These are phyloP conservation scores for Alauda arvensis DNA, from an alignment of 2,797 vertebrate genomes.

Conservation along the genomic window DNA sequence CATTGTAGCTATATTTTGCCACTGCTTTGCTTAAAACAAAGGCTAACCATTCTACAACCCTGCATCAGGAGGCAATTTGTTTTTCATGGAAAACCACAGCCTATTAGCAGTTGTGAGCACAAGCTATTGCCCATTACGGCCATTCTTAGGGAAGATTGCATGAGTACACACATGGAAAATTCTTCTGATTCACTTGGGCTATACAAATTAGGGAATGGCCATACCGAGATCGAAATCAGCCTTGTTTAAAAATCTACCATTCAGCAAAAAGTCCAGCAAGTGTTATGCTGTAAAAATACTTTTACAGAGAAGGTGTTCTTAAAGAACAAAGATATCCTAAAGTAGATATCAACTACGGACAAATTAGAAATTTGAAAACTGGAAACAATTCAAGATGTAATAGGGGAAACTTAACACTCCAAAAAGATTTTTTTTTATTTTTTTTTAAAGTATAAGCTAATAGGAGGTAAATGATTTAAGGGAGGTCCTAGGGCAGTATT, in stretches of 20 bases:
- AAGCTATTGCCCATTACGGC: slow-evolving; percentile 14
- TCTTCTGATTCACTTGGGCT: not conserved
- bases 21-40: not conserved
- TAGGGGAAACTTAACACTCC: not conserved
- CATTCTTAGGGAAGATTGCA: not conserved
- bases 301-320: not conserved
- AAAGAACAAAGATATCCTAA: not conserved
- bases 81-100: slow-evolving; percentile 24
- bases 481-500: not conserved
- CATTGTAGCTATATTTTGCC: not conserved
- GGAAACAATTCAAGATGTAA: not conserved
- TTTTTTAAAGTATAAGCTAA: not conserved
- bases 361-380: not conserved
- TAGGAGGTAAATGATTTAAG: not conserved
- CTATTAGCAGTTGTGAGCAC: slow-evolving; percentile 13
- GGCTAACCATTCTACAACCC: not conserved
- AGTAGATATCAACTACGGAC: not conserved
- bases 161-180: not conserved
- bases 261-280: not conserved
- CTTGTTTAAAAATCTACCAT: not conserved
- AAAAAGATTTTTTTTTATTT: not conserved
- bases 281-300: not conserved
- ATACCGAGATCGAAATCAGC: not conserved
- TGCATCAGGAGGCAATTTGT: not conserved
- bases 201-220: not conserved